Evolutionary conservation across 1,140 invertebrate genomes (phyloP).

Genomic region (Nasonia longicornis): DNA sequence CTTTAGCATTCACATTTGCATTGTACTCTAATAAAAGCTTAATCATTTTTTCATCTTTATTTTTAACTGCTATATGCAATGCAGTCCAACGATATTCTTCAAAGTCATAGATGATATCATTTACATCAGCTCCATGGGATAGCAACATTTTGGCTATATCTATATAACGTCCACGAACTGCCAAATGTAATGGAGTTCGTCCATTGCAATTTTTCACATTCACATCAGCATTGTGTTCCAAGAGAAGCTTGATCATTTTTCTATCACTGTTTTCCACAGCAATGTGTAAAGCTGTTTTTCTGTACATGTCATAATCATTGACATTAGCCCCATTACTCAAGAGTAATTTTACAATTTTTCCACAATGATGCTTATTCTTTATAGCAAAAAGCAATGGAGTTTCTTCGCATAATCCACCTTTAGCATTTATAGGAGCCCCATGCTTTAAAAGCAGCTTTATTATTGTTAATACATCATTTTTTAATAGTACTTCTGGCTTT

Average conservation of each 20-base stretch:
- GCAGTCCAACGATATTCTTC: slow-evolving; percentile 40
- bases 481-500: slow-evolving; percentile 27
- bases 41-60: slow-evolving; percentile 44
- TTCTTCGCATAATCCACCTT: slow-evolving; percentile 39
- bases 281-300: slow-evolving; percentile 39
- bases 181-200: slow-evolving; percentile 33
- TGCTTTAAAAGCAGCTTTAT: slow-evolving; percentile 39
- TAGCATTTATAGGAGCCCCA: slow-evolving; percentile 35
- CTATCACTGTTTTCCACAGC: slow-evolving; percentile 35
- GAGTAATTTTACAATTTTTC: slow-evolving; percentile 36
- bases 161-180: slow-evolving; percentile 15
- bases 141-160: slow-evolving; percentile 38
- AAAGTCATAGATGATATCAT: slow-evolving; percentile 35
- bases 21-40: slow-evolving; percentile 31
- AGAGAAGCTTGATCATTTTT: slow-evolving; percentile 38
- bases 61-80: slow-evolving; percentile 41
- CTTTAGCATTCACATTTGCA: slow-evolving; percentile 40
- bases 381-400: slow-evolving; percentile 37
- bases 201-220: slow-evolving; percentile 42
- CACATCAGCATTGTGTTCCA: slow-evolving; percentile 35
- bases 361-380: slow-evolving; percentile 37
- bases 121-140: slow-evolving; percentile 33
- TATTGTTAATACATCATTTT: slow-evolving; percentile 32
- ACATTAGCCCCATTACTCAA: slow-evolving; percentile 36
- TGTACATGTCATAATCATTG: slow-evolving; percentile 36